Evolutionary conservation across 2,113 vertebrate genomes (phyloP).

Genomic region (Etheostoma cragini): DNA sequence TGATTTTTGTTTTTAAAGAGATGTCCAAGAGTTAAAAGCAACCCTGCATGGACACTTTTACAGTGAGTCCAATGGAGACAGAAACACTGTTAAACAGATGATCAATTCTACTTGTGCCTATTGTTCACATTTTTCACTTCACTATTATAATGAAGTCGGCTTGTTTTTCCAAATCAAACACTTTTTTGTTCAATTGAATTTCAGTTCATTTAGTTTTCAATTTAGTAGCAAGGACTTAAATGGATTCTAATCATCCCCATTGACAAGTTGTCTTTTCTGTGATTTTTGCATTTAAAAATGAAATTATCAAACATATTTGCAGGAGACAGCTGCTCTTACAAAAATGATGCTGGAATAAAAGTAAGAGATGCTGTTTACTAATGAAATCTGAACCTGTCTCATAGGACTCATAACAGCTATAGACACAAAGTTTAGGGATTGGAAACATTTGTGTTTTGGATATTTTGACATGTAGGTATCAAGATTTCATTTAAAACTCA

Average conservation of each 20-base stretch:
- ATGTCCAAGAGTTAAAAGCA: not conserved
- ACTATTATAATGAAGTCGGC: not conserved
- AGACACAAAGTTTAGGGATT: not conserved
- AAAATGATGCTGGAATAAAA: not conserved
- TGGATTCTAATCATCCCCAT: not conserved
- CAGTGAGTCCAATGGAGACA: not conserved
- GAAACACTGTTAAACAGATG: not conserved
- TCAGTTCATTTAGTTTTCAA: too few species aligned
- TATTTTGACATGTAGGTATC: not conserved
- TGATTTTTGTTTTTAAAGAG: not conserved
- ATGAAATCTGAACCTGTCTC: not conserved
- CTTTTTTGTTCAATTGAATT: not conserved
- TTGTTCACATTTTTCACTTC: conserved; percentile 4
- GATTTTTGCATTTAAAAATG: conserved; percentile 2
- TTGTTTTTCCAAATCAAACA: not conserved
- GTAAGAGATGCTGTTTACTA: not conserved
- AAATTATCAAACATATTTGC: not conserved
- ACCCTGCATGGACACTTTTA: not conserved
- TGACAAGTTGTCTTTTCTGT: not conserved
- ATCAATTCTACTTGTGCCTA: not conserved
- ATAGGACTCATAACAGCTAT: not conserved
- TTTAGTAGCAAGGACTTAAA: not conserved
- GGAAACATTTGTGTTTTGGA: not conserved
- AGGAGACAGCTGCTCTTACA: not conserved
- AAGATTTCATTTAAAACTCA: not conserved